phyloP scores from a whole-genome alignment of 2,888 invertebrate species.

The Parnassius mnemosyne region DNA sequence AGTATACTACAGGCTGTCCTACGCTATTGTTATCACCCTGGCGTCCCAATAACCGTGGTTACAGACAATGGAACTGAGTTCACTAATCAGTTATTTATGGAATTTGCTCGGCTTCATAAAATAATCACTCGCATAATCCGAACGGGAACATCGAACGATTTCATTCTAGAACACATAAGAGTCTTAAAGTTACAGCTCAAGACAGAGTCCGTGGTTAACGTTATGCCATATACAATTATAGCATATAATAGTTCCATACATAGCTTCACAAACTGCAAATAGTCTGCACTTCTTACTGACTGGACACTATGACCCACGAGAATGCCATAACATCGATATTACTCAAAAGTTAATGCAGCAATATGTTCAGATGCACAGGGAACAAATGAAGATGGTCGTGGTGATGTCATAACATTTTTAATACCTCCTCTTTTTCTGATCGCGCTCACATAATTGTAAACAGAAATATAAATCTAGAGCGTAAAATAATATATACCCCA shows the following conservation, averaged over 20 bases:
- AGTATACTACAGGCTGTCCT: constrained; percentile 2
- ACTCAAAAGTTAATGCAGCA: no score
- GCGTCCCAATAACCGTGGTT: background rate
- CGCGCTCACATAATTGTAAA: no score
- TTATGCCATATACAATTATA: no score
- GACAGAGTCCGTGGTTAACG: no score
- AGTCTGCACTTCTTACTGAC: background rate
- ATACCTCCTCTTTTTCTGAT: no score
- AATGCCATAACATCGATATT: background rate
- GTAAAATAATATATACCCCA: no score
- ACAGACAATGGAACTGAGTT: constrained; percentile 30
- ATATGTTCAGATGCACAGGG: no score
- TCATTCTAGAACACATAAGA: constrained; percentile 30
- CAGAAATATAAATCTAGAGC: no score
- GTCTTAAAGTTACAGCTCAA: constrained; percentile 19
- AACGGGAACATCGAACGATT: constrained; percentile 30
- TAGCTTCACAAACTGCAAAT: no score
- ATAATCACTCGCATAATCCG: constrained; percentile 30
- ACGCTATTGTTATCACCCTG: background rate
- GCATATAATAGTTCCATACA: no score
- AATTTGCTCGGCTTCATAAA: constrained; percentile 29
- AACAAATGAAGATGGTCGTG: no score
- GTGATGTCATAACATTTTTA: no score
- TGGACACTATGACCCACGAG: background rate
- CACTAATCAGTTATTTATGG: constrained; percentile 33